Evolutionary conservation across 2,888 invertebrate species (phyloP), one percentile per base, ranked within the genome.

Genomic region (Rhagonycha lutea): DNA sequence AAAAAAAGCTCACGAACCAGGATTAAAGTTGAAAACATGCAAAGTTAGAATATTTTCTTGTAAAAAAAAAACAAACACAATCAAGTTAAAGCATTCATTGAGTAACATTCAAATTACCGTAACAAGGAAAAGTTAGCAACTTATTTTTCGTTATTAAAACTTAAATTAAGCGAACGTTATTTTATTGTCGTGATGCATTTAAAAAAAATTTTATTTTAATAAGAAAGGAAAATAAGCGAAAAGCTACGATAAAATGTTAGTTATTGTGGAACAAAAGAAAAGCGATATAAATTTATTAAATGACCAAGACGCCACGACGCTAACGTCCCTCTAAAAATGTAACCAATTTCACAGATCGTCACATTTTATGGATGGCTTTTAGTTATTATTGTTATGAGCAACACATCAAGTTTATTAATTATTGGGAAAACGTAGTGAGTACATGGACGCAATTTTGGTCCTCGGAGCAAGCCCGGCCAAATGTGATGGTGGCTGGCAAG

Each of bases 31-130:
- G 8, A 65, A 65, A 65, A 65, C 14, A 26, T 24, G 63, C 23
- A 65, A 65, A 65, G 63, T 65, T 65, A 65, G n/a, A 47, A 47
- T 47, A 65, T 65, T 65, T 65, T 65, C 63, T 26, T 24, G 47
- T 47, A n/a, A 47, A 47, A 47, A 47, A 47, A 32, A 47, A 47
- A 47, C 47, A 47, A 47, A 47, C 47, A 65, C 23, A 65, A 65
- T 65, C 63, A 26, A 65, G 24, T 65, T 24, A 82, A 82, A 82
- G 81, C 73, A 84, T 84, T 84, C 82, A 82, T 81, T 81, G 82
- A 81, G 80, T 82, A 83, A 83, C 83, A 82, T 83, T 83, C 82
- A 83, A 84, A 84, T 83, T 82, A 82, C 82, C 83, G 83, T 81
- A 82, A 84, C 81, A 81, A 79, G 79, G 75, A 78, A 81, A 82